phyloP scores from a whole-genome alignment of 1,140 invertebrate species.

The Geopemphigus sp. region DNA sequence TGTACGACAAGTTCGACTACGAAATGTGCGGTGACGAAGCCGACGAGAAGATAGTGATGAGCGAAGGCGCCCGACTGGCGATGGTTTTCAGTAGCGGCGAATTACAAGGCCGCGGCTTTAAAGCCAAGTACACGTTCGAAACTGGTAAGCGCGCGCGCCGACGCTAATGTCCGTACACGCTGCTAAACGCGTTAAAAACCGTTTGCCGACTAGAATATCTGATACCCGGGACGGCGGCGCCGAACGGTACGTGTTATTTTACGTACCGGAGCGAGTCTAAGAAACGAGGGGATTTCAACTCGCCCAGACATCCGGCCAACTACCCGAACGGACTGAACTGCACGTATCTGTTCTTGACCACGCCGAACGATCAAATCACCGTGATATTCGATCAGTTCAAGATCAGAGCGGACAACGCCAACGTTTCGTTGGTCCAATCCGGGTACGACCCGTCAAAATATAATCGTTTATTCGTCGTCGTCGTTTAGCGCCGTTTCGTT shows the following conservation, averaged over 20 bases:
- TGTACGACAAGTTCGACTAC: slow-evolving; percentile 88
- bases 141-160: slow-evolving; percentile 65
- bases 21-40: slow-evolving; percentile 78
- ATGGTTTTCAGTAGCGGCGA: slow-evolving; percentile 91
- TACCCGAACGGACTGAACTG: slow-evolving; percentile 92
- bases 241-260: slow-evolving; percentile 85
- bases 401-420: slow-evolving; percentile 68
- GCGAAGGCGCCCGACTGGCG: slow-evolving; percentile 87
- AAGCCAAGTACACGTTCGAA: slow-evolving; percentile 86
- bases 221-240: slow-evolving; percentile 90
- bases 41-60: slow-evolving; percentile 67
- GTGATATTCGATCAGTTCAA: slow-evolving; percentile 92
- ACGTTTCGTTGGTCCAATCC: slow-evolving; percentile 60
- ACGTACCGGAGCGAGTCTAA: slow-evolving; percentile 81
- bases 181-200: slow-evolving; percentile 62
- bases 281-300: slow-evolving; percentile 90
- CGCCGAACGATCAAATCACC: slow-evolving; percentile 85
- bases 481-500: too few relatives aligned
- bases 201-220: slow-evolving; percentile 71
- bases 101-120: slow-evolving; percentile 83
- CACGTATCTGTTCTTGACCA: slow-evolving; percentile 82
- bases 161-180: too few relatives aligned
- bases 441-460: slow-evolving; percentile 57
- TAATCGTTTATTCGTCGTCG: too few relatives aligned
- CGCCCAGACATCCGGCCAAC: slow-evolving; percentile 90